phyloP scores from a whole-genome alignment of 2,113 vertebrate species.

The Pseudois nayaur region DNA sequence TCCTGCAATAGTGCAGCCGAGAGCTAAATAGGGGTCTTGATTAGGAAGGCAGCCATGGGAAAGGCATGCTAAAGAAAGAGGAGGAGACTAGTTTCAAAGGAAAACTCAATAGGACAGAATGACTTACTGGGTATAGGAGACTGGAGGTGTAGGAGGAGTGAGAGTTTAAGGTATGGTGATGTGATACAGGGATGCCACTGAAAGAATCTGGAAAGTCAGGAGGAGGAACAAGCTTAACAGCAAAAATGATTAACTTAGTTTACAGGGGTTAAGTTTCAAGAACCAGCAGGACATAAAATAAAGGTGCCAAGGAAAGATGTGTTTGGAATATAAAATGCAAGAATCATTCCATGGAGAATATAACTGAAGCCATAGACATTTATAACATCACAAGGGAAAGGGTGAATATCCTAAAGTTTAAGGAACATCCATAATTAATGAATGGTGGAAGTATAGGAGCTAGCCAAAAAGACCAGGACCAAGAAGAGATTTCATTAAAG shows the following conservation, averaged over 20 bases:
- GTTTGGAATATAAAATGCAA: conserved; percentile 14
- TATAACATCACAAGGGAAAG: not conserved
- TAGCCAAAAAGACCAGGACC: not conserved
- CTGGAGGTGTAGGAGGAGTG: not conserved
- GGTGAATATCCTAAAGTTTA: not conserved
- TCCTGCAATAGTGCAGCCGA: not conserved
- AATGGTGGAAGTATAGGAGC: not conserved
- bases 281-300: conserved; percentile 3
- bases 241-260: not conserved
- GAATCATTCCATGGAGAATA: not conserved
- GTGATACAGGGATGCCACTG: not conserved
- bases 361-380: not conserved
- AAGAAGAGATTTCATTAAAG: not conserved
- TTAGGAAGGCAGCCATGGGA: not conserved
- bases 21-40: conserved; percentile 38
- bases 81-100: not conserved
- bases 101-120: conserved; percentile 16
- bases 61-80: not conserved
- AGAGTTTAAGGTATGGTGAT: not conserved
- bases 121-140: not conserved
- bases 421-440: not conserved
- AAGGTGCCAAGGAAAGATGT: not conserved
- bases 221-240: conserved; percentile 10
- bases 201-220: not conserved
- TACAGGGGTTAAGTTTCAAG: conserved; percentile 22